Percentiles rank a stretch among this genome's conserved stretches.
Conservation (phyloP, 2,113 vertebrate genomes). For the Rhea pennata region DNA sequence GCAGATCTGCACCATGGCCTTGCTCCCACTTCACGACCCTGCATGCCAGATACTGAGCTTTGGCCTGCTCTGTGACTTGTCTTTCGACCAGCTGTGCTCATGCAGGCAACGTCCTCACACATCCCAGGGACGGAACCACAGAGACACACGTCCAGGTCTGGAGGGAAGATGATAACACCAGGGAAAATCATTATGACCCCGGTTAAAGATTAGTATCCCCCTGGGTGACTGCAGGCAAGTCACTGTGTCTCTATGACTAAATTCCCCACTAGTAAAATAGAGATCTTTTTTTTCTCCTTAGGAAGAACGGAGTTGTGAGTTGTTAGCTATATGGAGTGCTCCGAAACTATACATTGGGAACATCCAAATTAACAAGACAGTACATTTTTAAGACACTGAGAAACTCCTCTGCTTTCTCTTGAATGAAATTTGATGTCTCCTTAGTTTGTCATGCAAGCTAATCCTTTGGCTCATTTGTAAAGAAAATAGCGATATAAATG, state of each 20-base stretch:
- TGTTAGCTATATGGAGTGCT: background rate
- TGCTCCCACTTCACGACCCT: too few species aligned
- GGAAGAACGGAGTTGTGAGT: background rate
- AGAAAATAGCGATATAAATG: constrained; percentile 29
- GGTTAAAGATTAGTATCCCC: background rate
- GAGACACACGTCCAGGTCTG: too few species aligned
- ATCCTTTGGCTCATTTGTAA: constrained; percentile 25
- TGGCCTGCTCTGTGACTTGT: too few species aligned
- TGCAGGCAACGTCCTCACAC: too few species aligned
- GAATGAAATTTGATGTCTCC: background rate
- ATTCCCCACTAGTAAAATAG: background rate
- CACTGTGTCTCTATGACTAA: background rate
- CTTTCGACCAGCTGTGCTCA: too few species aligned
- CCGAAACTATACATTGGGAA: background rate
- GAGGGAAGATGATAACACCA: background rate
- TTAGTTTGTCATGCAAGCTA: background rate
- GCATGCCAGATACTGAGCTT: too few species aligned
- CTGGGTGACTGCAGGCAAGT: background rate
- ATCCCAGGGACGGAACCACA: too few species aligned
- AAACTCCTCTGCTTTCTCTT: background rate
- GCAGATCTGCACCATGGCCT: background rate
- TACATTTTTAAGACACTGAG: background rate
- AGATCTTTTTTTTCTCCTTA: background rate
- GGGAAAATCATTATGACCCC: background rate
- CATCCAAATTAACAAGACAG: background rate